These are phyloP conservation scores for Neostethus bicornis DNA, from an alignment of 2,797 vertebrate species.

Conservation along the genomic window DNA sequence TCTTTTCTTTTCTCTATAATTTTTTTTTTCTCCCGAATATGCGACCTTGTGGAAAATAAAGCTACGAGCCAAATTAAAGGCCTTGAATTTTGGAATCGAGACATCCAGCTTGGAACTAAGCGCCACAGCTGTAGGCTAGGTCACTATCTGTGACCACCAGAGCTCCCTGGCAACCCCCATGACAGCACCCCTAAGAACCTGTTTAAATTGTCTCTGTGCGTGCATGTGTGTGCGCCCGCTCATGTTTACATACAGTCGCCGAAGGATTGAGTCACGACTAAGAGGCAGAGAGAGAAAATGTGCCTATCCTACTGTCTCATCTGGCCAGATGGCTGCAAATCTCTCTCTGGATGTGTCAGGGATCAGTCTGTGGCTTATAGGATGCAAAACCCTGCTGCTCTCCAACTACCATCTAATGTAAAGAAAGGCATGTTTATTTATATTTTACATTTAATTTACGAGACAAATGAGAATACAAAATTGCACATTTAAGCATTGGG, in stretches of 20 bases:
- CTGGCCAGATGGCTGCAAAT: constrained; percentile 63
- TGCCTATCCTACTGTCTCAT: constrained; percentile 51
- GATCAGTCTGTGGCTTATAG: constrained; percentile 56
- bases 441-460: too few relatives aligned
- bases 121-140: constrained; percentile 44
- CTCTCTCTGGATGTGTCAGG: constrained; percentile 55
- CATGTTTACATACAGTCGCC: constrained; percentile 12
- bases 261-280: constrained; percentile 25
- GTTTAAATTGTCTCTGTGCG: constrained; percentile 15
- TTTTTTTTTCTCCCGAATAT: constrained; percentile 6
- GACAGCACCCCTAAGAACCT: constrained; percentile 48
- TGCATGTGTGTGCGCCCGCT: neutral
- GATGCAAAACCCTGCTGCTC: constrained; percentile 45
- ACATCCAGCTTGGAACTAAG: constrained; percentile 35
- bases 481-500: too few relatives aligned
- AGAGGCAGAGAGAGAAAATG: constrained; percentile 26
- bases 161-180: constrained; percentile 48
- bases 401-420: constrained; percentile 29
- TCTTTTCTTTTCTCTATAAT: neutral
- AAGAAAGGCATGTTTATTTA: too few relatives aligned
- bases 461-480: too few relatives aligned
- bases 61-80: constrained; percentile 23
- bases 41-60: constrained; percentile 37
- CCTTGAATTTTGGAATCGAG: constrained; percentile 32
- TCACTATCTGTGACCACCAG: constrained; percentile 68